These are phyloP conservation scores for Pteria penguin DNA, from an alignment of 2,888 invertebrate genomes.

Conservation along the genomic window DNA sequence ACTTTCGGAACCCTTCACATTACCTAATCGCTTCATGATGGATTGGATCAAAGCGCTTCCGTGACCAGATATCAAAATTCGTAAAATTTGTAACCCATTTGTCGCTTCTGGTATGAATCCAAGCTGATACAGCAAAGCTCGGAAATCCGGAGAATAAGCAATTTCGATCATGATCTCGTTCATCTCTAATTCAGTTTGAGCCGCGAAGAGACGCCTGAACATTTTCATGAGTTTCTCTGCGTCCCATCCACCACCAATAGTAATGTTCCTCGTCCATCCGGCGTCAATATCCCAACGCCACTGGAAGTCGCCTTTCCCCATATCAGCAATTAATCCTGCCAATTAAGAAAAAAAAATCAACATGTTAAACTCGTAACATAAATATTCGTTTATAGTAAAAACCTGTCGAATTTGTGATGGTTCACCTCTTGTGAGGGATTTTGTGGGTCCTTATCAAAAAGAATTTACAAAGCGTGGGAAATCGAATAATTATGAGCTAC, in stretches of 20 bases:
- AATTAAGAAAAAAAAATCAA: background rate
- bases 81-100: conserved; percentile 55
- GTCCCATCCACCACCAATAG: conserved; percentile 43
- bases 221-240: conserved; percentile 28
- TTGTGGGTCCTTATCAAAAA: too few species aligned
- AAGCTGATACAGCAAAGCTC: conserved; percentile 54
- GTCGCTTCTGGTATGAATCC: conserved; percentile 59
- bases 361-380: too few species aligned
- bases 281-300: conserved; percentile 41
- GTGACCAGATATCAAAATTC: conserved; percentile 55
- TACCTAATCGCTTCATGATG: conserved; percentile 47
- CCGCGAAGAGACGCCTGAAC: conserved; percentile 29
- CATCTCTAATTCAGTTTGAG: conserved; percentile 33
- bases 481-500: too few species aligned
- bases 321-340: conserved; percentile 28
- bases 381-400: too few species aligned
- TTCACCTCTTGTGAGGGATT: too few species aligned
- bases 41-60: conserved; percentile 47
- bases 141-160: conserved; percentile 56
- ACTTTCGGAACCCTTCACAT: conserved; percentile 18
- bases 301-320: conserved; percentile 33
- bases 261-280: conserved; percentile 40
- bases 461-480: too few species aligned
- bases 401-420: too few species aligned
- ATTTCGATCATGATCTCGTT: conserved; percentile 50